Percentiles rank a stretch among this genome's conserved stretches.
These are phyloP conservation scores for Orthosia cruda DNA, from an alignment of 2,888 invertebrate species.

Conservation along the genomic window DNA sequence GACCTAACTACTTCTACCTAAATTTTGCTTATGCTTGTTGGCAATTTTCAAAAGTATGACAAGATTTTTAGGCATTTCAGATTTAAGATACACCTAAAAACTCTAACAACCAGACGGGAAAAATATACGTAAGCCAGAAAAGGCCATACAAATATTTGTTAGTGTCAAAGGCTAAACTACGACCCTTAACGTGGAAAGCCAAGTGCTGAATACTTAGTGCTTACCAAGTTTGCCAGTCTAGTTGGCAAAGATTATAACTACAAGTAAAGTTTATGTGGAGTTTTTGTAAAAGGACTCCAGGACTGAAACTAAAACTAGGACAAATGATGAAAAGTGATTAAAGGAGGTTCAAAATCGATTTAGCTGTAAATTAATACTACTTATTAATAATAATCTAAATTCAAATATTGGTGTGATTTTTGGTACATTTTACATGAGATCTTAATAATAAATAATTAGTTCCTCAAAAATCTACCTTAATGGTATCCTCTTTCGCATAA, in stretches of 20 bases:
- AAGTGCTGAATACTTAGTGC: slow-evolving; percentile 3
- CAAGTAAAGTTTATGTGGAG: neutral
- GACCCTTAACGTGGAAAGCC: slow-evolving; percentile 1
- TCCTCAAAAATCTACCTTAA: no score
- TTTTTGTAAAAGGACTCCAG: neutral
- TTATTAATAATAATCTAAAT: no score
- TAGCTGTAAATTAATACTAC: no score
- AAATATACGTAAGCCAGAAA: slow-evolving; percentile 17
- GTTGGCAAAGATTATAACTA: slow-evolving; percentile 4
- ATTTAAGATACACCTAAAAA: neutral
- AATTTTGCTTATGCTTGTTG: neutral
- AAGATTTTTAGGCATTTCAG: neutral
- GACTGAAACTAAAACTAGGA: neutral
- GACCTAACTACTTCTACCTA: neutral
- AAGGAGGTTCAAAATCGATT: no score
- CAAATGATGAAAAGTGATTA: no score
- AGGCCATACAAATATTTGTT: slow-evolving; percentile 27
- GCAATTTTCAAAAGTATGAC: neutral
- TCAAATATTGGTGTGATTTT: no score
- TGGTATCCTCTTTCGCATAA: no score
- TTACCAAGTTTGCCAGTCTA: slow-evolving; percentile 1
- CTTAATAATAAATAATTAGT: no score
- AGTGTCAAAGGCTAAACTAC: slow-evolving; percentile 13
- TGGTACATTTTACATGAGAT: no score
- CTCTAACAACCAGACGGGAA: neutral